A percentile compares a stretch with the other conserved stretches of the same genome.
Conservation (phyloP, 2,888 invertebrate species). For the Ellobium chinense region DNA sequence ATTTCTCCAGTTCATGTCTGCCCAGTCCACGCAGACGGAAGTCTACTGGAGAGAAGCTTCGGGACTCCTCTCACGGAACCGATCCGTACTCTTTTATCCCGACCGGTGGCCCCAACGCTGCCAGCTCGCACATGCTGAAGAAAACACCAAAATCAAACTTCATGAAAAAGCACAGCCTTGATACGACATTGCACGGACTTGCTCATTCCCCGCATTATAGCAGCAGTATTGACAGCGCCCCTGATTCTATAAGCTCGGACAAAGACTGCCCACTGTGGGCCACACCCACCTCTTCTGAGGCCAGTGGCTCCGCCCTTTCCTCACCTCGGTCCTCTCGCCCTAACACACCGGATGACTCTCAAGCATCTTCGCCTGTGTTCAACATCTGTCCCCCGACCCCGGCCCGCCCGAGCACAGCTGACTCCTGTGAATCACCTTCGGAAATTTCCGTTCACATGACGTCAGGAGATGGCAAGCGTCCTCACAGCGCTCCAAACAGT, state of each 20-base stretch:
- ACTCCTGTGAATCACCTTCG: slow-evolving; percentile 10
- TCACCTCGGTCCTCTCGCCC: not conserved
- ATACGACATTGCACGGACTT: slow-evolving; percentile 19
- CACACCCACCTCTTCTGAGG: not conserved
- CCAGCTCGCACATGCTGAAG: slow-evolving; percentile 4
- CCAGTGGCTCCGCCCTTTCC: not conserved
- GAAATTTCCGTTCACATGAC: slow-evolving; percentile 6
- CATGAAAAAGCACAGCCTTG: slow-evolving; percentile 46
- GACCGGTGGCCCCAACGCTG: not conserved
- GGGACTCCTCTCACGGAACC: slow-evolving; percentile 1
- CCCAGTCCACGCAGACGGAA: slow-evolving; percentile 22
- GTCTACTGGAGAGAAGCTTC: slow-evolving; percentile 13
- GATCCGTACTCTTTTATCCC: not conserved
- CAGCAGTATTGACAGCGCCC: slow-evolving; percentile 10
- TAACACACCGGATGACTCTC: not conserved
- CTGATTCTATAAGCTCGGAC: not conserved
- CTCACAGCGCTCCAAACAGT: slow-evolving; percentile 53
- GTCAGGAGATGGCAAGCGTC: slow-evolving; percentile 41
- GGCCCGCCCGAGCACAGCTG: not conserved
- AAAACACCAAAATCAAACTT: slow-evolving; percentile 33
- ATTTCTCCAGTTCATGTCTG: slow-evolving; percentile 26
- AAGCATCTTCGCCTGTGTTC: not conserved
- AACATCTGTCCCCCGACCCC: not conserved
- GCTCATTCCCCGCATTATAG: not conserved
- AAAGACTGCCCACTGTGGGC: not conserved